phyloP scores from a whole-genome alignment of 2,113 vertebrate species.

The Myrmecophaga tridactyla region DNA sequence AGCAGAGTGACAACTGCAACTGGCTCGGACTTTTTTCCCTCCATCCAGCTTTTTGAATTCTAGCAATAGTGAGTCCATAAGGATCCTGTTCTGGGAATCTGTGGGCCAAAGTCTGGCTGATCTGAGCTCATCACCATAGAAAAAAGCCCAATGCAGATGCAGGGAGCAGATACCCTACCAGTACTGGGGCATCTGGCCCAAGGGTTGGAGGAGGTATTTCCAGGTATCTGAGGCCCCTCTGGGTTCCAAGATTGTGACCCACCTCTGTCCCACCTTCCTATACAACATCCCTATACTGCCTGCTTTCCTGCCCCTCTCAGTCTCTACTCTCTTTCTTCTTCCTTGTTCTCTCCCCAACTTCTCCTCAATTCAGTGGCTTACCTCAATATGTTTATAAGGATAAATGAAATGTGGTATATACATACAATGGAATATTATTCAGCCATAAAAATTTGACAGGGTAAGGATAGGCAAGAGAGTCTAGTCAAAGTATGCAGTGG shows the following conservation, averaged over 20 bases:
- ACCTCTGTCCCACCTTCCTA: background rate
- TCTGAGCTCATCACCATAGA: background rate
- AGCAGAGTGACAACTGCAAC: background rate
- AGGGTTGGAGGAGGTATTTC: background rate
- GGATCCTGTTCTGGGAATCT: background rate
- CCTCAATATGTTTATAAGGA: too few relatives aligned
- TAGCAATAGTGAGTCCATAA: background rate
- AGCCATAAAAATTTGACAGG: background rate
- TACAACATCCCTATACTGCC: accelerated
- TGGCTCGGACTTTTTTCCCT: background rate
- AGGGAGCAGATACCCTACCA: background rate
- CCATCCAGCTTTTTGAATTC: background rate
- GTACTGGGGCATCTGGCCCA: background rate
- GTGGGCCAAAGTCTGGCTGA: background rate
- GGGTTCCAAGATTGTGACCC: background rate
- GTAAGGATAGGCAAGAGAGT: background rate
- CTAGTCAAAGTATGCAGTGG: background rate
- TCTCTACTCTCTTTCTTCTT: background rate
- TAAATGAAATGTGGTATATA: too few relatives aligned
- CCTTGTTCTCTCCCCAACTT: background rate
- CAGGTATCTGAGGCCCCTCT: background rate
- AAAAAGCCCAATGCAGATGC: background rate
- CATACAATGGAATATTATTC: too few relatives aligned
- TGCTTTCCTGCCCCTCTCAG: background rate
- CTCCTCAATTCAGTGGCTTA: background rate